phyloP scores from a whole-genome alignment of 2,113 vertebrate species.

The Phalacrocorax carbo region DNA sequence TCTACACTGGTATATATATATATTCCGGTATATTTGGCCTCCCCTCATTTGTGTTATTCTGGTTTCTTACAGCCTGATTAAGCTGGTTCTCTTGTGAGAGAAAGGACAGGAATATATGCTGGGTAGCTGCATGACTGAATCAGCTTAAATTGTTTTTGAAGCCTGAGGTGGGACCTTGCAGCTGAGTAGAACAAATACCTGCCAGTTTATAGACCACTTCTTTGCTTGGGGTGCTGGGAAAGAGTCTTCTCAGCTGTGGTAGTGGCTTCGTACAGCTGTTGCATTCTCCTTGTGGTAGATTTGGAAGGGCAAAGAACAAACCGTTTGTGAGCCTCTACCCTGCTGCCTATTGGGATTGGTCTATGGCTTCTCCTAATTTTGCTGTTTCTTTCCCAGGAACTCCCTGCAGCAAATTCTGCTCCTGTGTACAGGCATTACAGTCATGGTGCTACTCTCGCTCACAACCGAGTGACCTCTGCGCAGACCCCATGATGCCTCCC shows the following conservation, averaged over 20 bases:
- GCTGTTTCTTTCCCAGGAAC: conserved; percentile 74
- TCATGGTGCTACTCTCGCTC: conserved; percentile 88
- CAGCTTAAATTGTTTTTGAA: not conserved
- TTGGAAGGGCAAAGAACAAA: not conserved
- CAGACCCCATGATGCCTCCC: conserved; percentile 33
- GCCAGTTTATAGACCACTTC: not conserved
- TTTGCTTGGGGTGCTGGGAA: not conserved
- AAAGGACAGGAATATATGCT: not conserved
- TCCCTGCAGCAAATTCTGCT: conserved; percentile 89
- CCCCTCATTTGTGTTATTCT: not conserved
- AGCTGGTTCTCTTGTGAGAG: not conserved
- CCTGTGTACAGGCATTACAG: conserved; percentile 84
- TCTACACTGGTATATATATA: not conserved
- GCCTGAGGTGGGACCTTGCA: not conserved
- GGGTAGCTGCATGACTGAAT: not conserved
- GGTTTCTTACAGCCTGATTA: not conserved
- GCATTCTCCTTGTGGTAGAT: not conserved
- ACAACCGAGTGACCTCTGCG: conserved; percentile 75
- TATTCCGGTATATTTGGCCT: not conserved
- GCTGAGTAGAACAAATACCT: not conserved
- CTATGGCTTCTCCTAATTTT: not conserved
- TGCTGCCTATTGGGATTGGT: not conserved
- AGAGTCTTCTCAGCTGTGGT: not conserved
- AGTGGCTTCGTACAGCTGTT: not conserved
- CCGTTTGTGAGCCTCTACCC: not conserved